These are phyloP conservation scores for Drosophila prolongata DNA, from an alignment of 2,888 invertebrate species.

Conservation along the genomic window DNA sequence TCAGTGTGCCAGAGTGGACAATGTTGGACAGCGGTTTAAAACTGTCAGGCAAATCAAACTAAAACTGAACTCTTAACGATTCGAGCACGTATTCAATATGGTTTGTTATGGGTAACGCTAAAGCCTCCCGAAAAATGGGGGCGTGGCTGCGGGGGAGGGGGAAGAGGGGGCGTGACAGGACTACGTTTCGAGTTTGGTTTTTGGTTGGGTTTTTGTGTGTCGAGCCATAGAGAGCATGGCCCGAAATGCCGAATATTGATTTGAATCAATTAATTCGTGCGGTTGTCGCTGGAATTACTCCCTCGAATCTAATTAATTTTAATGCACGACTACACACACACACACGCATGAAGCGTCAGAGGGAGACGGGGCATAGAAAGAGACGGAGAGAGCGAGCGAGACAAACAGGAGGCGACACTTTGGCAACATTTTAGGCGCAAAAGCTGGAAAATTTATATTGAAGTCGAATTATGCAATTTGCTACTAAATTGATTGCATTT, in stretches of 20 bases:
- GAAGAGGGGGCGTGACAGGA: constrained; percentile 18
- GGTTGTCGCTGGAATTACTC: constrained; percentile 84
- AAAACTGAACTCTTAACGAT: constrained; percentile 66
- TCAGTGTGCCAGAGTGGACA: constrained; percentile 8
- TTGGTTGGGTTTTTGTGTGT: constrained; percentile 41
- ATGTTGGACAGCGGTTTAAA: constrained; percentile 35
- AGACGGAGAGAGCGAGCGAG: constrained; percentile 9
- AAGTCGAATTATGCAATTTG: constrained; percentile 77
- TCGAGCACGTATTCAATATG: constrained; percentile 77
- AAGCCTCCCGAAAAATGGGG: constrained; percentile 10
- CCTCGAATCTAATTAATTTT: constrained; percentile 85
- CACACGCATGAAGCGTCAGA: constrained; percentile 14
- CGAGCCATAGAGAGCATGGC: constrained; percentile 30
- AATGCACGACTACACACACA: constrained; percentile 82
- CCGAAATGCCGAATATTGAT: constrained; percentile 84
- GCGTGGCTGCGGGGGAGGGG: neutral
- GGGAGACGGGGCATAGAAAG: constrained; percentile 2
- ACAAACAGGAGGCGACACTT: constrained; percentile 61
- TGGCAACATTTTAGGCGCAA: constrained; percentile 70
- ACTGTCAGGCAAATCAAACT: constrained; percentile 76
- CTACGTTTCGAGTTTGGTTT: constrained; percentile 40
- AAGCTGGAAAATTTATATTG: constrained; percentile 66
- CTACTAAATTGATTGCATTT: constrained; percentile 78
- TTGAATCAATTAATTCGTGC: constrained; percentile 85
- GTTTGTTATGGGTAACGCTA: constrained; percentile 61